These are phyloP conservation scores for Dysdera silvatica DNA, from an alignment of 1,140 invertebrate genomes.

Conservation along the genomic window DNA sequence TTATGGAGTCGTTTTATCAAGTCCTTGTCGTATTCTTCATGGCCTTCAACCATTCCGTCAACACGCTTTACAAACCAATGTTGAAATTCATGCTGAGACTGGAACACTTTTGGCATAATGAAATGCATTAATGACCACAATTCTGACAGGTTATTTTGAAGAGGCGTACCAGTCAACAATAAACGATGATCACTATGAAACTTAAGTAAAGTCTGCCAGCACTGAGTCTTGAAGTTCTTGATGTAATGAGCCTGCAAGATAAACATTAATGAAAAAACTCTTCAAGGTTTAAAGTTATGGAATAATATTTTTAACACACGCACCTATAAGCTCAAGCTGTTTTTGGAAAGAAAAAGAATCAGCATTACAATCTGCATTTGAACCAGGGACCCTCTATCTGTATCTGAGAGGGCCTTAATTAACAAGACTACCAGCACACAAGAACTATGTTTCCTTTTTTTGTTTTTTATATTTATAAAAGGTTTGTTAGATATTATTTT, in stretches of 20 bases:
- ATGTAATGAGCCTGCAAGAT: slow-evolving; percentile 81
- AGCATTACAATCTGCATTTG: no score
- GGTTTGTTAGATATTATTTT: no score
- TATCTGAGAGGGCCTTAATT: no score
- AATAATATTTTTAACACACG: no score
- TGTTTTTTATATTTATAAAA: no score
- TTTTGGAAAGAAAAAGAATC: no score
- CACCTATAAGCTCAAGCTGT: no score
- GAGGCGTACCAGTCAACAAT: slow-evolving; percentile 91
- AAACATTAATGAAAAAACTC: background rate
- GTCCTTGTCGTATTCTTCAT: slow-evolving; percentile 85
- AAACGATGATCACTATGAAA: slow-evolving; percentile 92
- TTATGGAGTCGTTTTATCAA: slow-evolving; percentile 94
- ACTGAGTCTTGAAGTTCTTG: slow-evolving; percentile 98
- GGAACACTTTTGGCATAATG: slow-evolving; percentile 98
- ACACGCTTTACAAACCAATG: slow-evolving; percentile 99
- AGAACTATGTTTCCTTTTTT: no score
- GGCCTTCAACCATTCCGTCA: slow-evolving; percentile 96
- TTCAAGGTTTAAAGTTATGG: no score
- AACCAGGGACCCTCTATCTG: no score
- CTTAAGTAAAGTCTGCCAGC: slow-evolving; percentile 95
- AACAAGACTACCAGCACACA: no score
- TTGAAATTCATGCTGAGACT: slow-evolving; percentile 87
- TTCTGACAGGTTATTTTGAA: slow-evolving; percentile 99
- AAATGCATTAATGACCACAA: slow-evolving; percentile 99